Evolutionary conservation across 2,797 vertebrate species (phyloP), one percentile per base, ranked within the genome.

Genomic region (Trachurus trachurus): DNA sequence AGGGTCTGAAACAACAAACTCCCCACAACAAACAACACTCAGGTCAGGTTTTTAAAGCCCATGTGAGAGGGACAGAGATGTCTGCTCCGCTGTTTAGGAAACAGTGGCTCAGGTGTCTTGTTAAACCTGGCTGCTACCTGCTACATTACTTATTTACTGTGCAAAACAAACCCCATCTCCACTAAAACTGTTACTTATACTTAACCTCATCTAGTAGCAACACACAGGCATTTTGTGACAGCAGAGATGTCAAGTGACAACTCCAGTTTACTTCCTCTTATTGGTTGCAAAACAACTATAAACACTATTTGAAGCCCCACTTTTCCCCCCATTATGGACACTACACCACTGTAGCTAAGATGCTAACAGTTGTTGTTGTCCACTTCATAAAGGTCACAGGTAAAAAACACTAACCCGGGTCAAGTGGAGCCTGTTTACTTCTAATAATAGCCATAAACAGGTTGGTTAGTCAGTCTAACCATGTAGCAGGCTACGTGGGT

Each of bases 181-280:
- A 52, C 56, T 37, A 9, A 47, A 21, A 37, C 0, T 11, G 26
- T 26, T 26, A 26, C 11, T 44, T 63, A 16, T 2, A 5, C 63
- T 61, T 56, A 22, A 56, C 9, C 34, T 9, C 71, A 17, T 60
- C n/a, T n/a, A n/a, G n/a, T 2, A 73, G 70, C 62, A 62, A 22
- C 50, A 77, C 31, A 9, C n/a, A 82, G 63, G 19, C 50, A 68
- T 60, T 63, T 34, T 64, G 21, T 65, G 50, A 81, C 68, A 77
- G 45, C n/a, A 67, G 37, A 56, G 53, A 16, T 29, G 56, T 26
- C 59, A 50, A 31, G 7, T 56, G 21, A 40, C 63, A 50, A 6
- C 34, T 63, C 9, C 4, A n/a, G 26, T 49, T 44, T 63, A 88
- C 85, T 91, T 93, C 90, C 91, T 84, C 82, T 83, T 83, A 29